Percentiles rank a stretch among this genome's conserved stretches.
Conservation (phyloP, 1,140 invertebrate genomes). For the Aphelenchoides fujianensis region DNA sequence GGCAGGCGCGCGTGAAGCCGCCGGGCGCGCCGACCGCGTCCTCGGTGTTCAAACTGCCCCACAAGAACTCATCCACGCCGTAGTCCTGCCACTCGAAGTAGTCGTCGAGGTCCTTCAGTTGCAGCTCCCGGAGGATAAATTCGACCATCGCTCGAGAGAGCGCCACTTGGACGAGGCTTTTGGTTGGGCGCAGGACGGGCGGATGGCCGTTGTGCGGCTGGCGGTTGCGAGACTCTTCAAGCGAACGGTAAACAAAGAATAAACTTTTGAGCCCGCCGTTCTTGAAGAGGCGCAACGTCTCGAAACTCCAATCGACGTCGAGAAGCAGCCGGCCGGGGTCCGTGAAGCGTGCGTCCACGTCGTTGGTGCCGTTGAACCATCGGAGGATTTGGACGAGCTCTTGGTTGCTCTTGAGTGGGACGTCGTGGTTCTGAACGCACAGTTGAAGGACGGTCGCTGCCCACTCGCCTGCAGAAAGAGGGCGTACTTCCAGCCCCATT, state of each 20-base stretch:
- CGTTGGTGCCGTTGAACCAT: no score
- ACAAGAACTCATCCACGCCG: conserved; percentile 17
- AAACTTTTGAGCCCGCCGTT: conserved; percentile 17
- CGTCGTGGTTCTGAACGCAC: conserved; percentile 20
- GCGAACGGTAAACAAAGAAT: neutral
- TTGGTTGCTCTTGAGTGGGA: conserved; percentile 14
- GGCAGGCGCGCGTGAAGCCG: conserved; percentile 21
- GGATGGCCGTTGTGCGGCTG: neutral
- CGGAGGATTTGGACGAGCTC: no score
- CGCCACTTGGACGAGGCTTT: conserved; percentile 7
- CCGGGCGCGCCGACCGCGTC: conserved; percentile 12
- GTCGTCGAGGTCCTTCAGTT: conserved; percentile 8
- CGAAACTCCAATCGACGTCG: conserved; percentile 8
- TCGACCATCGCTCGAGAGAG: conserved; percentile 17
- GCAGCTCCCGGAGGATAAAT: conserved; percentile 19
- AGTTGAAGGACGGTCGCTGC: neutral
- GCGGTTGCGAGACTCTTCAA: conserved; percentile 6
- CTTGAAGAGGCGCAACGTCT: conserved; percentile 15
- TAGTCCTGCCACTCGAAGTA: conserved; percentile 8
- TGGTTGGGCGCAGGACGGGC: neutral
- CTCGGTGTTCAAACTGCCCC: neutral
- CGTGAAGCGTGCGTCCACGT: conserved; percentile 11
- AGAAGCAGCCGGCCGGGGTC: neutral
- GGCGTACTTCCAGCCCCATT: conserved; percentile 28
- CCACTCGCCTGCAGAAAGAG: conserved; percentile 29